Conservation (phyloP, 1,140 invertebrate species). For the Cephus cinctus region DNA sequence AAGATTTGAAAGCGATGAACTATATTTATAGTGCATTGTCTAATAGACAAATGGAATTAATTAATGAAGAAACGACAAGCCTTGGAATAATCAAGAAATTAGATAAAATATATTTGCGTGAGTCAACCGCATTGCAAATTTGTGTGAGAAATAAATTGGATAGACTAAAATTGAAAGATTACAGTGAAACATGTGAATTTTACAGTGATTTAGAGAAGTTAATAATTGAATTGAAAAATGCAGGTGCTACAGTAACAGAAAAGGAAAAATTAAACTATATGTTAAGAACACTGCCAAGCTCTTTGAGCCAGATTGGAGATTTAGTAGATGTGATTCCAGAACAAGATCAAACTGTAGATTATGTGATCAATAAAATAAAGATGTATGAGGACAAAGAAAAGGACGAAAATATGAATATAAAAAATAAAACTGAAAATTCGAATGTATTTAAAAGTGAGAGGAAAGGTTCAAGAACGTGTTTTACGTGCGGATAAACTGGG, state of each 20-base stretch:
- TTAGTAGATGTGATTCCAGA: constrained; percentile 3
- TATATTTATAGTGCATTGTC: constrained; percentile 2
- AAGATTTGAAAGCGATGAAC: constrained; percentile 2
- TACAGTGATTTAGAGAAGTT: constrained; percentile 7
- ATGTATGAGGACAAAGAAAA: constrained; percentile 1
- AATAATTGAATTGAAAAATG: constrained; percentile 1
- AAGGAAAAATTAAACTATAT: constrained; percentile 9
- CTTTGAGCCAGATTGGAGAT: constrained; percentile 10
- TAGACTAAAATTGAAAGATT: neutral
- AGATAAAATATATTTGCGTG: constrained; percentile 5
- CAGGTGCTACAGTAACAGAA: constrained; percentile 3
- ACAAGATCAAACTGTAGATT: constrained; percentile 6
- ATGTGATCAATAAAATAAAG: constrained; percentile 8
- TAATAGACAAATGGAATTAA: constrained; percentile 1
- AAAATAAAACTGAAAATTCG: neutral
- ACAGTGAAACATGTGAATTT: neutral
- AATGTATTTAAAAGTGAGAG: constrained; percentile 9
- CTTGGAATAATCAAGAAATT: neutral
- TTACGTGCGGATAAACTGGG: constrained; percentile 10
- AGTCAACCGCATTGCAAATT: constrained; percentile 2
- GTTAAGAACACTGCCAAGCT: constrained; percentile 8
- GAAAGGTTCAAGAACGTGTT: constrained; percentile 1
- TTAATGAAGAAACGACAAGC: constrained; percentile 2
- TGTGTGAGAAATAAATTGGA: neutral
- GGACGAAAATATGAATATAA: neutral